Conservation (phyloP, 2,797 vertebrate genomes). For the Sciaenops ocellatus region DNA sequence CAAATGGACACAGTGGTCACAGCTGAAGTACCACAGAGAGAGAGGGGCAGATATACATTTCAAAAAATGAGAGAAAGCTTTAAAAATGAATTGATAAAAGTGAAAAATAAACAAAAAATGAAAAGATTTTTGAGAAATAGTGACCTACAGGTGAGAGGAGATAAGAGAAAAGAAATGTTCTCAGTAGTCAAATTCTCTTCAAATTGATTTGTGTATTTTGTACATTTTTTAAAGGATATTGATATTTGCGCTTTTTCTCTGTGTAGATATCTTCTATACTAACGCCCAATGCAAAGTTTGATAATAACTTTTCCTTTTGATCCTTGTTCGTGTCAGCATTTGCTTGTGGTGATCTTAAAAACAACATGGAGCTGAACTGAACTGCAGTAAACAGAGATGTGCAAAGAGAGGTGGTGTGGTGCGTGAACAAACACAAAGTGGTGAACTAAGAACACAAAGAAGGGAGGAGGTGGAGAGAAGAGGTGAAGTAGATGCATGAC, state of each 20-base stretch:
- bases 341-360: neutral
- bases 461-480: neutral
- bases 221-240: neutral
- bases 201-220: neutral
- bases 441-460: neutral
- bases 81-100: neutral
- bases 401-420: neutral
- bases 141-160: neutral
- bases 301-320: neutral
- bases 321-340: neutral
- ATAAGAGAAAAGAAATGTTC: neutral
- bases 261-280: neutral
- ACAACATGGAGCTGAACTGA: neutral
- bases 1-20: neutral
- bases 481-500: conserved; percentile 16
- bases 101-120: neutral
- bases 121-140: neutral
- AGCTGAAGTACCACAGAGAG: neutral
- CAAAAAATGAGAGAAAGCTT: neutral
- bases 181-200: too few relatives aligned
- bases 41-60: neutral
- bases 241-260: neutral
- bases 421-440: neutral
- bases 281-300: neutral
- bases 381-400: neutral